Conservation (phyloP, 2,797 vertebrate genomes). For the Sylvilagus floridanus region DNA sequence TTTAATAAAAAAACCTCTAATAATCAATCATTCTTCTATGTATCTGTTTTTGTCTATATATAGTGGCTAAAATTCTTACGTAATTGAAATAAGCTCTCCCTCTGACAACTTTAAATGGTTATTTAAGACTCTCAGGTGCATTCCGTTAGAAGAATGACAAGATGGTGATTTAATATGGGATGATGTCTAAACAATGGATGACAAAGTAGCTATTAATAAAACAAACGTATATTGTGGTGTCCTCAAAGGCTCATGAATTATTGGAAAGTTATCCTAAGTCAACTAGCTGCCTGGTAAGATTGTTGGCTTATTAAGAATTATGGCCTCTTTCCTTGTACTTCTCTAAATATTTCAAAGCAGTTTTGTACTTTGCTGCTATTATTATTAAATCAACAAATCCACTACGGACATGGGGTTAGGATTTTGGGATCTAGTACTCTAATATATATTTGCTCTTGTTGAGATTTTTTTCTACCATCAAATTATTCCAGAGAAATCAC, state of each 20-base stretch:
- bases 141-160: conserved; percentile 51
- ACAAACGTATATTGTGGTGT: background rate
- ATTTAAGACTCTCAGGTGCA: conserved; percentile 54
- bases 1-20: background rate
- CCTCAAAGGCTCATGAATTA: conserved; percentile 42
- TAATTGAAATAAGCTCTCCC: conserved; percentile 11
- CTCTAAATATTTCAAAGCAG: conserved; percentile 2
- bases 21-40: conserved; percentile 13
- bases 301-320: background rate
- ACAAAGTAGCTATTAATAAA: conserved; percentile 64
- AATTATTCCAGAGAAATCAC: background rate
- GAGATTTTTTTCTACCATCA: conserved; percentile 15
- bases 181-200: conserved; percentile 45
- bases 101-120: conserved; percentile 56
- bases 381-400: conserved; percentile 8
- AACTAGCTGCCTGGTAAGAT: background rate
- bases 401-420: background rate
- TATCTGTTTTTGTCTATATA: background rate
- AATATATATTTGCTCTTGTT: background rate
- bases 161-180: conserved; percentile 56
- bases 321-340: background rate
- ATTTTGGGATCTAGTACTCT: conserved; percentile 24
- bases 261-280: conserved; percentile 28
- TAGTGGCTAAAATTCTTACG: background rate
- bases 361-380: background rate